Conservation (phyloP, 2,888 invertebrate genomes). For the Iselma pallidipennis region DNA sequence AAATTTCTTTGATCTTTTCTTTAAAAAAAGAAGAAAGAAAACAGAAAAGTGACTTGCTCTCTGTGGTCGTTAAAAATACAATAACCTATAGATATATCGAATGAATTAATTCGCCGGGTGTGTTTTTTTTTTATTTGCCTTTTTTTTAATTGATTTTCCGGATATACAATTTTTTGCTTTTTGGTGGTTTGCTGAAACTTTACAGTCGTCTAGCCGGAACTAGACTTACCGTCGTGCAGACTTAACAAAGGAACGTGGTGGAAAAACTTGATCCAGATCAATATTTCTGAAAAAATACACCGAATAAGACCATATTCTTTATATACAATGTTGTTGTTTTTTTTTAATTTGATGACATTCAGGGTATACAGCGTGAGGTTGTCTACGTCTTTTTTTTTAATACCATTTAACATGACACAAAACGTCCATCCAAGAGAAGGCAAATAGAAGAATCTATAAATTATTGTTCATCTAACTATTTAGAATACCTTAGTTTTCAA, state of each 20-base stretch:
- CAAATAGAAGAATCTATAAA: background rate
- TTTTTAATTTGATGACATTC: constrained; percentile 35
- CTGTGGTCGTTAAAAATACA: background rate
- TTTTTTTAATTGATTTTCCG: background rate
- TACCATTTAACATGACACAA: background rate
- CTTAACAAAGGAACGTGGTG: constrained; percentile 64
- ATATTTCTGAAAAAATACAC: constrained; percentile 81
- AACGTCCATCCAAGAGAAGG: background rate
- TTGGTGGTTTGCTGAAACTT: constrained; percentile 43
- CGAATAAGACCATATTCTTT: constrained; percentile 64
- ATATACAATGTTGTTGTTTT: constrained; percentile 27
- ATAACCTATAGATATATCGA: constrained; percentile 16
- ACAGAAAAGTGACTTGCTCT: background rate
- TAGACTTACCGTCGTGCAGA: constrained; percentile 70
- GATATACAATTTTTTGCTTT: background rate
- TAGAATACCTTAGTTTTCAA: background rate
- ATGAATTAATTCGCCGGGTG: constrained; percentile 1
- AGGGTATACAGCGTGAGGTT: constrained; percentile 12
- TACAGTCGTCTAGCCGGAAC: constrained; percentile 59
- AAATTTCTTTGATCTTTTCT: too few relatives aligned
- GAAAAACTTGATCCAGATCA: constrained; percentile 65
- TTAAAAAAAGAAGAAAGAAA: background rate
- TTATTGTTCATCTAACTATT: too few relatives aligned
- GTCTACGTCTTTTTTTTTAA: background rate
- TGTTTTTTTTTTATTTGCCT: constrained; percentile 16